Conservation (phyloP, 2,888 invertebrate species). For the Chrysomela aeneicollis region DNA sequence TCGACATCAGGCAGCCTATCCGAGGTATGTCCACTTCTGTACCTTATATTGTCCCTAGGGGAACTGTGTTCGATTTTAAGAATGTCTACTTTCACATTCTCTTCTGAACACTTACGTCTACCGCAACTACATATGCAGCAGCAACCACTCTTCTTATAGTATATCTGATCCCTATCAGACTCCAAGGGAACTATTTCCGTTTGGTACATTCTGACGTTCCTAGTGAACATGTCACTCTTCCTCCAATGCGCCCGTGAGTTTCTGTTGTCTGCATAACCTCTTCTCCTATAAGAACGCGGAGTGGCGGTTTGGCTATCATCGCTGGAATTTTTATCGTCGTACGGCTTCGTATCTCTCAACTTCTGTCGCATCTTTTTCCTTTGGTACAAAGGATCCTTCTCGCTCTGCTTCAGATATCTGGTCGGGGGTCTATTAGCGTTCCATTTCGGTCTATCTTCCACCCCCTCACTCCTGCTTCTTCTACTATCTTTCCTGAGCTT, state of each 20-base stretch:
- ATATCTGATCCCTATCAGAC: constrained; percentile 63
- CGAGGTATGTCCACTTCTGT: constrained; percentile 17
- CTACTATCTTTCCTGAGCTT: constrained; percentile 66
- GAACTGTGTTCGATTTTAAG: constrained; percentile 49
- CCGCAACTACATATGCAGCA: constrained; percentile 58
- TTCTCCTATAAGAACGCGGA: constrained; percentile 62
- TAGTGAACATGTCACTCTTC: constrained; percentile 62
- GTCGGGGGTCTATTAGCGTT: constrained; percentile 79
- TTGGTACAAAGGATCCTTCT: constrained; percentile 86
- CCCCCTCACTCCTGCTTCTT: constrained; percentile 66
- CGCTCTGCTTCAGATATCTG: constrained; percentile 88
- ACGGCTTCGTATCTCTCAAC: constrained; percentile 64
- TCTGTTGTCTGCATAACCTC: constrained; percentile 60
- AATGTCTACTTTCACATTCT: constrained; percentile 59
- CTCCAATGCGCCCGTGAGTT: constrained; percentile 57
- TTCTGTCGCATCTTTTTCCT: constrained; percentile 73
- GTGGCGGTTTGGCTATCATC: constrained; percentile 70
- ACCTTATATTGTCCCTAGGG: constrained; percentile 37
- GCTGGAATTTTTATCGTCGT: constrained; percentile 69
- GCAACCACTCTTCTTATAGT: constrained; percentile 50
- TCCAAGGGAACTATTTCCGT: constrained; percentile 65
- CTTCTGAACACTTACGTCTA: constrained; percentile 56
- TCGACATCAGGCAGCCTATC: constrained; percentile 41
- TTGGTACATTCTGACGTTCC: constrained; percentile 59
- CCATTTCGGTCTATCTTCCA: constrained; percentile 77